Percentiles rank a stretch among this genome's conserved stretches.
phyloP scores from a whole-genome alignment of 2,113 vertebrate species.

The Xenopus borealis region DNA sequence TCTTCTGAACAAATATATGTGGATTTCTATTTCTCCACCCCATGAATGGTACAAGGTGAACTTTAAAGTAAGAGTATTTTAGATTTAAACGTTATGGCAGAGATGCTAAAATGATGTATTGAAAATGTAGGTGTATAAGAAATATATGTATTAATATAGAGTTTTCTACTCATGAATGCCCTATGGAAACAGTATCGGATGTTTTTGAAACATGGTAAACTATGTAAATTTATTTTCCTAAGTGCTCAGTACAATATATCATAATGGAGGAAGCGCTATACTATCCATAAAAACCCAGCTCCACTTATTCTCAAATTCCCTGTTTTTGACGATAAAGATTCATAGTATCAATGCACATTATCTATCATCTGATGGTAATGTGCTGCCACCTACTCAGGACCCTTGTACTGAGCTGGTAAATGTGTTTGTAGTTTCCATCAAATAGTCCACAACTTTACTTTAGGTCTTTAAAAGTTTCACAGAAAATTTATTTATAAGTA shows the following conservation, averaged over 20 bases:
- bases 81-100: background rate
- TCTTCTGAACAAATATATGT: too few species aligned
- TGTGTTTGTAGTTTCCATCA: background rate
- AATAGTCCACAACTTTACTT: background rate
- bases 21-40: too few species aligned
- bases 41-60: too few species aligned
- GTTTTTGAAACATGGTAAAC: conserved; percentile 9
- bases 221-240: conserved; percentile 10
- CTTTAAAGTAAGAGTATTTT: too few species aligned
- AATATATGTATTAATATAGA: conserved; percentile 12
- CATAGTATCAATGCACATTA: background rate
- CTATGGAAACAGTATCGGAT: background rate
- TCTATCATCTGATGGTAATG: background rate
- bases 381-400: background rate
- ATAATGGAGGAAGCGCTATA: conserved; percentile 10
- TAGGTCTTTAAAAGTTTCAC: background rate
- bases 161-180: background rate
- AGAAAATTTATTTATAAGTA: background rate
- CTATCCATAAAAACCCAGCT: background rate
- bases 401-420: background rate
- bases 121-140: background rate
- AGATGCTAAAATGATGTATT: background rate
- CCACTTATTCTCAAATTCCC: background rate
- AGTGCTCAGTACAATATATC: background rate
- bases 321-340: background rate